Evolutionary conservation across 1,140 invertebrate genomes (phyloP), one percentile per base, ranked within the genome.

Genomic region (Heliothis subflexa): DNA sequence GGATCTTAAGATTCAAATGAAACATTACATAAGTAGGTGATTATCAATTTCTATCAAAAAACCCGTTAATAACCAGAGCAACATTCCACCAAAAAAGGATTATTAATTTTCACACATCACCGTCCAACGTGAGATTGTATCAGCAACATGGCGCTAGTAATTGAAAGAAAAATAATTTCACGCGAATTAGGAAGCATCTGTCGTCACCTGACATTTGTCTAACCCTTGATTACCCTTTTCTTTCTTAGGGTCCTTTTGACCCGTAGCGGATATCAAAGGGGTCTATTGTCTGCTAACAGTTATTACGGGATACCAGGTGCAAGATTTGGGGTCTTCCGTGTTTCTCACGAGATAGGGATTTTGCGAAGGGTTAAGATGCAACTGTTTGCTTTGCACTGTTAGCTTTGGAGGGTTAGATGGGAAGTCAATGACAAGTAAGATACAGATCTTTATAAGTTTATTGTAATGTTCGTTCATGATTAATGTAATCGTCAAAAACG

Each of bases 61-160:
- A n/a, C 25, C 25, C 7, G 25, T 54, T 2, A 71, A 33, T 21
- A 7, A 2, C 10, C 10, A 11, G 3, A 16, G 0, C 16, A 5
- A 59, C 12, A 25, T 49, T 74, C 28, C 81, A 81, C 83, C 87
- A 84, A 83, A 86, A 89, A 85, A 81, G 85, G 79, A 79, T 78
- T 78, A 92, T 91, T 92, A 93, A 93, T 91, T 88, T 89, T 92
- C 81, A 92, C 90, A 92, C 88, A 79, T 91, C 90, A 92, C 86
- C 86, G 85, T 77, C 59, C 83, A 74, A 84, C 89, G 88, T 91
- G 89, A 85, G 88, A 91, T 89, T 73, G 64, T 33, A 88, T 89
- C 83, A 85, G 49, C 78, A 84, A 86, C 73, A 82, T 83, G 83
- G 81, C 76, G 75, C 62, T 66, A 66, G 16, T 7, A 66, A 66